Evolutionary conservation across 2,797 vertebrate genomes (phyloP).

Genomic region (Urocyon cinereoargenteus): DNA sequence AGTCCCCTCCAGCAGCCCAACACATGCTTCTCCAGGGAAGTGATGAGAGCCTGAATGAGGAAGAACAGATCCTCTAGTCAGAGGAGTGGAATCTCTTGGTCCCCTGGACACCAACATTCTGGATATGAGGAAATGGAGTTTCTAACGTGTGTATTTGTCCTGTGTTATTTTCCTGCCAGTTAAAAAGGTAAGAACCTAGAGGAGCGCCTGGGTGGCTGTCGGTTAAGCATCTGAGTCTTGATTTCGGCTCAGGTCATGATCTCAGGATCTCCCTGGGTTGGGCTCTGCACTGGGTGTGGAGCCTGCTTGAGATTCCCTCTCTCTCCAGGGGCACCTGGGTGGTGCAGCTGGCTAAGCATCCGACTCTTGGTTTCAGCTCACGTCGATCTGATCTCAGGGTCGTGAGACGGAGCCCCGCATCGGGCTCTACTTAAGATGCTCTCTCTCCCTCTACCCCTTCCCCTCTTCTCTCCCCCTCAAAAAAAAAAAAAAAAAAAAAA

Average conservation of each 20-base stretch:
- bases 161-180: background rate
- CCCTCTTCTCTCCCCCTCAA: background rate
- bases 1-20: constrained; percentile 93
- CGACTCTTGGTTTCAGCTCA: background rate
- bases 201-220: background rate
- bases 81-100: background rate
- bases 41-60: constrained; percentile 88
- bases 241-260: background rate
- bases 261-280: too few species aligned
- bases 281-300: too few species aligned
- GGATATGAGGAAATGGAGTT: background rate
- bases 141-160: background rate
- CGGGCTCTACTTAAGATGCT: background rate
- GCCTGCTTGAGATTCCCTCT: too few species aligned
- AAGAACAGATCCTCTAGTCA: background rate
- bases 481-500: background rate
- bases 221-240: background rate
- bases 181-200: constrained; percentile 17
- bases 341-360: background rate
- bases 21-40: constrained; percentile 89
- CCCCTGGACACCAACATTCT: background rate
- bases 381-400: too few species aligned
- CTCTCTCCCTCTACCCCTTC: background rate
- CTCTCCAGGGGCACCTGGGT: background rate
- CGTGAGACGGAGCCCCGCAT: background rate